Conservation (phyloP, 2,797 vertebrate genomes). For the Poeciliopsis presidionis region DNA sequence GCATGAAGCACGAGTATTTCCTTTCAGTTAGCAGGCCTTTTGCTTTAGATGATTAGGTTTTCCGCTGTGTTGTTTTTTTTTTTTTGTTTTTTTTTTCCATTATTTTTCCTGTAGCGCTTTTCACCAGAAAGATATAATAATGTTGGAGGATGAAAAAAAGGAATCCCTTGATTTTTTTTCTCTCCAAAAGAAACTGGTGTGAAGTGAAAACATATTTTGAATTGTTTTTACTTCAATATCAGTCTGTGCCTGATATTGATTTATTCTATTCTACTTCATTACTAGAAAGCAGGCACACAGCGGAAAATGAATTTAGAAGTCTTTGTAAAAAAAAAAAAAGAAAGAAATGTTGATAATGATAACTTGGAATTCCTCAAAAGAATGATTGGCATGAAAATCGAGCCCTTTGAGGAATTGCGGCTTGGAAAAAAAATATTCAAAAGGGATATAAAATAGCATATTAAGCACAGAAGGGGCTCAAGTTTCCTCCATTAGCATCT, state of each 20-base stretch:
- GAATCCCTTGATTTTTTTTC: constrained; percentile 34
- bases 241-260: constrained; percentile 31
- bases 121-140: constrained; percentile 29
- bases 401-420: neutral
- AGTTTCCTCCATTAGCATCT: neutral
- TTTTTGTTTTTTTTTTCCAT: neutral
- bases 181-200: constrained; percentile 9
- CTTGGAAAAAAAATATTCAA: neutral
- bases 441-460: neutral
- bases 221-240: no score
- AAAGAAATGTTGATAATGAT: neutral
- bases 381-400: neutral
- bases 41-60: constrained; percentile 48
- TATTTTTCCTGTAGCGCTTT: constrained; percentile 20
- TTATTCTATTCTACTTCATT: constrained; percentile 16
- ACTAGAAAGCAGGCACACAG: constrained; percentile 3
- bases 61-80: constrained; percentile 1
- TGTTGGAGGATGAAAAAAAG: constrained; percentile 36
- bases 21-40: constrained; percentile 39
- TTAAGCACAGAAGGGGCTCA: neutral
- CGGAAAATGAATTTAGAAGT: constrained; percentile 4
- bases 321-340: neutral
- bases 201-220: constrained; percentile 40
- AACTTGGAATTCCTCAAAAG: neutral
- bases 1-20: constrained; percentile 41